Evolutionary conservation across 2,797 vertebrate genomes (phyloP).

Genomic region (Sebastes elongatus): DNA sequence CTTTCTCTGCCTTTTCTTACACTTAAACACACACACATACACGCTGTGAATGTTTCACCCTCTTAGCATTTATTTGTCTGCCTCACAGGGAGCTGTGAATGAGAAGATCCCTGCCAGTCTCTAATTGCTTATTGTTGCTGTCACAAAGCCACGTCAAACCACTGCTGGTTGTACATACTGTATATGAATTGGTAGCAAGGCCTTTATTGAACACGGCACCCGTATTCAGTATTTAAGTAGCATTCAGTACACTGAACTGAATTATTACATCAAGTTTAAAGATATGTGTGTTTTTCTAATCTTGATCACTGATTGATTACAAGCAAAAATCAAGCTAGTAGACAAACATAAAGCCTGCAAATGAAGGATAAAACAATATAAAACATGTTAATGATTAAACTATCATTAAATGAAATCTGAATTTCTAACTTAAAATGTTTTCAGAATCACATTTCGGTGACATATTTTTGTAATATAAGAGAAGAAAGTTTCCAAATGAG

Average conservation of each 20-base stretch:
- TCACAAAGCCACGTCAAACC: constrained; percentile 60
- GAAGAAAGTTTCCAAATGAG: no score
- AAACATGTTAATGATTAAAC: no score
- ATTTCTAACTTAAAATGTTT: not conserved
- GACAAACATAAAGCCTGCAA: not conserved
- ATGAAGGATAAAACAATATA: not conserved
- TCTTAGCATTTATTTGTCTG: constrained; percentile 36
- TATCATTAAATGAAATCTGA: not conserved
- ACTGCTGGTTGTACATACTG: constrained; percentile 48
- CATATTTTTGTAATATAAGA: no score
- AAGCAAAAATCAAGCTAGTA: not conserved
- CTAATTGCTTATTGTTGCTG: constrained; percentile 64
- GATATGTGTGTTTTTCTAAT: not conserved
- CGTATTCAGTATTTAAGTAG: constrained; percentile 28
- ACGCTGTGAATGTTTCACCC: constrained; percentile 38
- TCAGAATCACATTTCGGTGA: no score
- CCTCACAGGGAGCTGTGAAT: constrained; percentile 57
- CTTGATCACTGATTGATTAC: not conserved
- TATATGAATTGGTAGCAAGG: constrained; percentile 69
- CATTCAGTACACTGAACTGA: not conserved
- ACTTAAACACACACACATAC: constrained; percentile 3
- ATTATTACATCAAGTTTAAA: not conserved
- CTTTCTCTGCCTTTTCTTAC: constrained; percentile 11
- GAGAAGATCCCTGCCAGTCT: constrained; percentile 66
- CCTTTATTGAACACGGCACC: constrained; percentile 61